These are phyloP conservation scores for Hirudinaria manillensis DNA, from an alignment of 2,888 invertebrate species.

Conservation along the genomic window DNA sequence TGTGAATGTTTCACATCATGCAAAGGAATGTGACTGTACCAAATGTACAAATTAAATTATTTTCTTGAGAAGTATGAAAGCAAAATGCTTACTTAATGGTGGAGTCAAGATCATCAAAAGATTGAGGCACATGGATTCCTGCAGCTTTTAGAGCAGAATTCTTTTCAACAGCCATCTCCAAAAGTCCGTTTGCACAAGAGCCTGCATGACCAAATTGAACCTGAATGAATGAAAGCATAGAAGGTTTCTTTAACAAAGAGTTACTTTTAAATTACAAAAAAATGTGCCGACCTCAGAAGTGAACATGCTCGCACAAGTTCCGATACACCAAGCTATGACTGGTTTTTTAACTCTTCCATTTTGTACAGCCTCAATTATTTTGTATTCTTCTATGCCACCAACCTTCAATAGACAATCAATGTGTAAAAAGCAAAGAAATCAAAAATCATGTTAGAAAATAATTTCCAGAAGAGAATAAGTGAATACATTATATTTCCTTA, in stretches of 20 bases:
- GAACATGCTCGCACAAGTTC: conserved; percentile 64
- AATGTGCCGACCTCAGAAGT: conserved; percentile 53
- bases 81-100: conserved; percentile 61
- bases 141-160: conserved; percentile 74
- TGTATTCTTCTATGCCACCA: conserved; percentile 96
- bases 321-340: conserved; percentile 96
- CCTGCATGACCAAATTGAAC: conserved; percentile 99
- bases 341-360: conserved; percentile 80
- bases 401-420: conserved; percentile 61
- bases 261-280: background rate
- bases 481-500: background rate
- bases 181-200: conserved; percentile 86
- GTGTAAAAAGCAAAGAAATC: background rate
- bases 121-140: conserved; percentile 83
- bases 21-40: too few relatives aligned
- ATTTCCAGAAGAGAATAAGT: background rate
- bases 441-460: too few relatives aligned
- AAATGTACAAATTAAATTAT: background rate
- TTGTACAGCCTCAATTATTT: conserved; percentile 80
- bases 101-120: conserved; percentile 84
- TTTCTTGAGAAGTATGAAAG: background rate
- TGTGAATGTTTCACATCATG: background rate
- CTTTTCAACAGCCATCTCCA: conserved; percentile 88
- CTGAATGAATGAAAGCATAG: conserved; percentile 45
- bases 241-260: background rate